These are phyloP conservation scores for Falco berigora DNA, from an alignment of 2,797 vertebrate genomes.

Conservation along the genomic window DNA sequence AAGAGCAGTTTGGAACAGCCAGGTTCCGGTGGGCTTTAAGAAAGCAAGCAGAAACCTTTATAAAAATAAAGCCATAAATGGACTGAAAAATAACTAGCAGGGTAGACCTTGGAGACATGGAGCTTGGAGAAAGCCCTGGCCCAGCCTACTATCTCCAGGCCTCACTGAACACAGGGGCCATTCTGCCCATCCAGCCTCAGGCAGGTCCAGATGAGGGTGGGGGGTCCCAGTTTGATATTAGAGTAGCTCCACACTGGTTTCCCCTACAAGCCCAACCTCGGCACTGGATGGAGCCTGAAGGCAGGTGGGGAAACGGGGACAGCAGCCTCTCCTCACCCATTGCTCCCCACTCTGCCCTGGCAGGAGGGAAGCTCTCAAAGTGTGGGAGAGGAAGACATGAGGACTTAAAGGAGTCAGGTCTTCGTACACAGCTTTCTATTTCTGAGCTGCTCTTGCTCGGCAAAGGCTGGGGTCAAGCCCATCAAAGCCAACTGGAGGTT, in stretches of 20 bases:
- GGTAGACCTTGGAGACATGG: neutral
- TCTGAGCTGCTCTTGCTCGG: neutral
- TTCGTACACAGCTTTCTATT: neutral
- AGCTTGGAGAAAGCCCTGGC: neutral
- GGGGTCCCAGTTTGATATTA: neutral
- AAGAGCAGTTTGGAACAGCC: neutral
- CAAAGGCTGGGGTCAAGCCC: neutral
- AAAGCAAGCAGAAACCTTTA: neutral
- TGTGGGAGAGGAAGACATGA: fast-evolving
- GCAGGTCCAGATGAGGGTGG: neutral
- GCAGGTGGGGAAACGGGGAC: neutral
- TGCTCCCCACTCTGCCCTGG: fast-evolving
- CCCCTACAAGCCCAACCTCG: neutral
- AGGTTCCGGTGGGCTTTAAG: neutral
- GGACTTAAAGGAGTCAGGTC: neutral
- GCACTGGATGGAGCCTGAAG: neutral
- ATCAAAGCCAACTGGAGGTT: neutral
- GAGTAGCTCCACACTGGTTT: neutral
- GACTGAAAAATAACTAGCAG: neutral
- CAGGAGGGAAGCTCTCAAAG: neutral
- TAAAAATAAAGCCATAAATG: neutral
- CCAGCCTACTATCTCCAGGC: neutral
- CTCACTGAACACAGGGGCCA: neutral
- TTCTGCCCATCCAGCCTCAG: neutral
- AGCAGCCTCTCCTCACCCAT: neutral